Percentiles rank a stretch among this genome's conserved stretches.
phyloP scores from a whole-genome alignment of 2,888 invertebrate species.

The Vanessa cardui region DNA sequence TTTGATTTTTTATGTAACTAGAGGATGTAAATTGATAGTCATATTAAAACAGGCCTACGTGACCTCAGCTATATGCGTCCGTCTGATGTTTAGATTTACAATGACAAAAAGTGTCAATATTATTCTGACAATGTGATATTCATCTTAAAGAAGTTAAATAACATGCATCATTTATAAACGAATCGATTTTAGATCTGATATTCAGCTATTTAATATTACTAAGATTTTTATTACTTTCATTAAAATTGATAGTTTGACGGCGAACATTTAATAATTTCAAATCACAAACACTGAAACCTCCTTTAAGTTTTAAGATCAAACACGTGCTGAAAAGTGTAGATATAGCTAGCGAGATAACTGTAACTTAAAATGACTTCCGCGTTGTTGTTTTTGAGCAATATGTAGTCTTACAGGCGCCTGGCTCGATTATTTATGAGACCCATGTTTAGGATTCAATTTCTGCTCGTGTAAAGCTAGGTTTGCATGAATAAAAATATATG shows the following conservation, averaged over 20 bases:
- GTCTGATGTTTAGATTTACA: background rate
- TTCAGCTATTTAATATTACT: too few relatives aligned
- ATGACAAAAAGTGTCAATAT: background rate
- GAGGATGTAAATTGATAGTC: conserved; percentile 22
- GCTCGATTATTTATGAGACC: conserved; percentile 72
- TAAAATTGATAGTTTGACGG: background rate
- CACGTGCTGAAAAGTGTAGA: conserved; percentile 34
- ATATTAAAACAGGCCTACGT: conserved; percentile 27
- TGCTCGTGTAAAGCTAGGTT: conserved; percentile 76
- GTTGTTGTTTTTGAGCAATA: conserved; percentile 50
- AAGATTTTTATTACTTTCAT: too few relatives aligned
- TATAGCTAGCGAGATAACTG: conserved; percentile 35
- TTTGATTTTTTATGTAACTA: conserved; percentile 37
- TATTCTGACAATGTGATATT: background rate
- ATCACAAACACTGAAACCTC: background rate
- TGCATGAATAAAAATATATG: conserved; percentile 77
- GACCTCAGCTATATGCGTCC: conserved; percentile 15
- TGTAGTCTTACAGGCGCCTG: conserved; percentile 46
- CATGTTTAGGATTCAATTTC: conserved; percentile 75
- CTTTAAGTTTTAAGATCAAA: conserved; percentile 22
- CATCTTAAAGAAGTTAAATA: background rate
- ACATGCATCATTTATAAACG: background rate
- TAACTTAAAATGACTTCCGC: conserved; percentile 45
- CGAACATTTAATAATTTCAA: background rate
- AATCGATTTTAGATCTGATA: too few relatives aligned